A percentile compares a stretch with the other conserved stretches of the same genome.
These are phyloP conservation scores for Leucosticte australis DNA, from an alignment of 2,113 vertebrate genomes.

Conservation along the genomic window DNA sequence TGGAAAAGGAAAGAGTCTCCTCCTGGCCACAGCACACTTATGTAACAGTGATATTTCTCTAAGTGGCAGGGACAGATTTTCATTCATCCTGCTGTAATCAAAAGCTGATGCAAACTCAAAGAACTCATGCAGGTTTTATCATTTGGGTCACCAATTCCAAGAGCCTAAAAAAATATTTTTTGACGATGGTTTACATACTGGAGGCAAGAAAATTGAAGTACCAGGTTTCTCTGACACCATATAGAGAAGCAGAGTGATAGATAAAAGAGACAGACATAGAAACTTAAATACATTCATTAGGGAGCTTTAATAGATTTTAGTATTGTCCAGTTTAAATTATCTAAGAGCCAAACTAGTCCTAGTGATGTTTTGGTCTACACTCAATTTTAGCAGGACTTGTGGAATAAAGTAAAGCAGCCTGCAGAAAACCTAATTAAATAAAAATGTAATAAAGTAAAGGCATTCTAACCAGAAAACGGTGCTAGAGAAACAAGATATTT, in stretches of 20 bases:
- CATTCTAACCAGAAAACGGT: neutral
- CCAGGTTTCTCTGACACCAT: neutral
- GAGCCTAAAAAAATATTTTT: neutral
- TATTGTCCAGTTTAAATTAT: neutral
- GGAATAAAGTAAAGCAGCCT: neutral
- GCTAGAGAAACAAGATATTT: neutral
- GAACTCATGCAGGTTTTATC: neutral
- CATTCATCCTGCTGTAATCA: neutral
- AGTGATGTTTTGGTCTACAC: neutral
- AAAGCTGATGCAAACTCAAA: neutral
- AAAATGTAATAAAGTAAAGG: neutral
- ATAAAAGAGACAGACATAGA: neutral
- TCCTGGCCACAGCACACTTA: neutral
- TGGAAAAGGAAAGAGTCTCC: neutral
- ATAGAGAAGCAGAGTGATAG: neutral
- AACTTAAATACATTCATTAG: fast-evolving
- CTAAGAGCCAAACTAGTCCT: neutral
- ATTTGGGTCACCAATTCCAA: neutral
- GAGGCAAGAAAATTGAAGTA: neutral
- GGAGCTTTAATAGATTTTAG: neutral
- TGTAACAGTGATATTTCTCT: neutral
- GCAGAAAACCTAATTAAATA: neutral
- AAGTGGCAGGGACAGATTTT: neutral
- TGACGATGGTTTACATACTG: neutral
- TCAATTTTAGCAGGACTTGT: neutral